These are phyloP conservation scores for Dinoponera quadriceps DNA, from an alignment of 1,140 invertebrate species.

Conservation along the genomic window DNA sequence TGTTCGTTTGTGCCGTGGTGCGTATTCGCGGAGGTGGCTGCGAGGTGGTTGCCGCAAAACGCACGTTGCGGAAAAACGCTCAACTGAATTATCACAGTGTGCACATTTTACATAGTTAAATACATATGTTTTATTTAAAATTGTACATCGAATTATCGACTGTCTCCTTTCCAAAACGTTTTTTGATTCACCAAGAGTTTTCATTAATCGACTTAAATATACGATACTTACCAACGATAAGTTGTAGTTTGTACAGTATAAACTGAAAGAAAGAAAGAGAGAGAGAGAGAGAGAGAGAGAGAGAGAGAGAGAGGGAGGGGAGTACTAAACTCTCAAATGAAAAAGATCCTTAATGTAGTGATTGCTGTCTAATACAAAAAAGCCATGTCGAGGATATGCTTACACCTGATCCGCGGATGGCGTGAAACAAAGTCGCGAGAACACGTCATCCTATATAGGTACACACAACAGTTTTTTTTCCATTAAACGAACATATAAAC, in stretches of 20 bases:
- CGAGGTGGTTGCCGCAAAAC: background rate
- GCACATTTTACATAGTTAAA: conserved; percentile 4
- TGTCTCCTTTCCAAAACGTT: background rate
- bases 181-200: conserved; percentile 21
- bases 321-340: background rate
- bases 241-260: background rate
- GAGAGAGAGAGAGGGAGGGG: too few species aligned
- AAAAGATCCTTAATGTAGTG: background rate
- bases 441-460: background rate
- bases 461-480: conserved; percentile 8
- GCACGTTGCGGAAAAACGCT: conserved; percentile 4
- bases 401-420: background rate
- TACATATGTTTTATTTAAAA: conserved; percentile 47
- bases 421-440: background rate
- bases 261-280: too few species aligned
- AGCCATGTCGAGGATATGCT: background rate
- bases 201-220: background rate
- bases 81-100: background rate
- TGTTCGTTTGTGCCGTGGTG: background rate
- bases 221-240: background rate
- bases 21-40: background rate
- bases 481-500: conserved; percentile 1
- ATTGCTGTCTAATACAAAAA: background rate
- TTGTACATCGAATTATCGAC: conserved; percentile 20
- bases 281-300: too few species aligned